phyloP scores from a whole-genome alignment of 2,888 invertebrate genomes.

The Cancer borealis region DNA sequence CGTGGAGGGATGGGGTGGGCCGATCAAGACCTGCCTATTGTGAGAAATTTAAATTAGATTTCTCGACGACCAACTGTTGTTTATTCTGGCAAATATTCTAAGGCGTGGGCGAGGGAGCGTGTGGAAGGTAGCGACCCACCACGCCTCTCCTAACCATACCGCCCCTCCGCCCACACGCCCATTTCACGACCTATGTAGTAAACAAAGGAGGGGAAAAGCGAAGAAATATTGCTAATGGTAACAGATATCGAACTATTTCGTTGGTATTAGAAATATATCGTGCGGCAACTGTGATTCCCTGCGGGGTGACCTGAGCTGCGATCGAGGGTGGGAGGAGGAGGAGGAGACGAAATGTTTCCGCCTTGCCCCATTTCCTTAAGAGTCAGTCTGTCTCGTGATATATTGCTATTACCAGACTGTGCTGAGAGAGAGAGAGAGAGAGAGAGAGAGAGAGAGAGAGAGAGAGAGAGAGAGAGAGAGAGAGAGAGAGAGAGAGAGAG shows the following conservation, averaged over 20 bases:
- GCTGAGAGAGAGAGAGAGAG: conserved; percentile 4
- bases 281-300: not conserved
- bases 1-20: conserved; percentile 18
- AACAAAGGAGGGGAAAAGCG: not conserved
- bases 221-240: not conserved
- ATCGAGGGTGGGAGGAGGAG: not conserved
- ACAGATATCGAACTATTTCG: not conserved
- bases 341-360: not conserved
- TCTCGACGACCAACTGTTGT: conserved; percentile 46
- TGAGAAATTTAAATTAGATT: conserved; percentile 65
- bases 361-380: not conserved
- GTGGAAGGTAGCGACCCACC: not conserved
- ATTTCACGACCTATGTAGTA: not conserved
- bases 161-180: not conserved
- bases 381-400: not conserved
- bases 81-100: conserved; percentile 57
- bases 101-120: not conserved
- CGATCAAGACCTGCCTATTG: conserved; percentile 54
- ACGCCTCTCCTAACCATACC: not conserved
- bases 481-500: conserved; percentile 37
- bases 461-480: conserved; percentile 45
- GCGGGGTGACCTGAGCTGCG: conserved; percentile 3
- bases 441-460: conserved; percentile 46
- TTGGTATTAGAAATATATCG: not conserved
- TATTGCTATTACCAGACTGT: not conserved